Percentiles rank a stretch among this genome's conserved stretches.
These are phyloP conservation scores for Sericinus montela DNA, from an alignment of 2,888 invertebrate species.

Conservation along the genomic window DNA sequence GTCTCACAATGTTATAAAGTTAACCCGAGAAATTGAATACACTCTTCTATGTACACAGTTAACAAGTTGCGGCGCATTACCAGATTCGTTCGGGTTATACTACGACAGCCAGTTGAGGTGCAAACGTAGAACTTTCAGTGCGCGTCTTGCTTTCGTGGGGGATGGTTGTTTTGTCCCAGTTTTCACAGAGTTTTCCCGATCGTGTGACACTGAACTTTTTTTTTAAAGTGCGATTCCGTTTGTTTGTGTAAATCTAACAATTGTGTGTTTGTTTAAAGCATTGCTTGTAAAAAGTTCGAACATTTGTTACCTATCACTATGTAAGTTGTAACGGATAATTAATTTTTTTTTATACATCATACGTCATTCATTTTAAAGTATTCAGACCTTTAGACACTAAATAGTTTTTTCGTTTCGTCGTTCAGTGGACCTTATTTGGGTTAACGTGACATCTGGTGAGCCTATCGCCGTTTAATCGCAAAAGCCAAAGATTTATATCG, in stretches of 20 bases:
- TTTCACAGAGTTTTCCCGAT: slow-evolving; percentile 35
- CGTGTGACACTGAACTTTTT: slow-evolving; percentile 33
- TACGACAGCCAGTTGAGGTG: slow-evolving; percentile 49
- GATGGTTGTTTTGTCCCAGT: slow-evolving; percentile 36
- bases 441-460: no score
- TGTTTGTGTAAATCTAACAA: slow-evolving; percentile 14
- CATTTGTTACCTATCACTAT: no score
- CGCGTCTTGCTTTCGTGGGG: slow-evolving; percentile 37
- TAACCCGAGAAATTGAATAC: slow-evolving; percentile 29
- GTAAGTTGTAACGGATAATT: no score
- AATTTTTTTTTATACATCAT: no score
- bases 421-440: no score
- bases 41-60: slow-evolving; percentile 10
- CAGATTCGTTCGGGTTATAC: slow-evolving; percentile 46
- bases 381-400: no score
- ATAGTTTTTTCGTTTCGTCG: no score
- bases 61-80: slow-evolving; percentile 12
- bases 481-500: no score
- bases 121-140: slow-evolving; percentile 50
- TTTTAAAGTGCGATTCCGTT: slow-evolving; percentile 25
- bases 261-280: background rate
- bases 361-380: no score
- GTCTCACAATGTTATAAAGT: slow-evolving; percentile 6
- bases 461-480: no score
- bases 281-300: no score